A percentile compares a stretch with the other conserved stretches of the same genome.
Conservation (phyloP, 2,797 vertebrate species). For the Percopsis omiscomaycus region DNA sequence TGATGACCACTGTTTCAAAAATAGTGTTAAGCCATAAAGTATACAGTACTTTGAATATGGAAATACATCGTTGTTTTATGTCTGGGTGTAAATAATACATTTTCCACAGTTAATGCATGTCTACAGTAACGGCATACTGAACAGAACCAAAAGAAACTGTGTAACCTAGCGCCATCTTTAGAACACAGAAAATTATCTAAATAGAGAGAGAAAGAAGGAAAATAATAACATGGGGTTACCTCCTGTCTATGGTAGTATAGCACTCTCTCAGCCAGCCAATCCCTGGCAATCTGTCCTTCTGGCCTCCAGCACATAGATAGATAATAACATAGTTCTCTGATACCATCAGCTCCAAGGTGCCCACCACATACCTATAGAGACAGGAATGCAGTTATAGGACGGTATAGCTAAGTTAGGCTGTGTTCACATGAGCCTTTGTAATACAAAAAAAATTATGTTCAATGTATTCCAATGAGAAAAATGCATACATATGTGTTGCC, state of each 20-base stretch:
- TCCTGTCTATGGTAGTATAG: constrained; percentile 76
- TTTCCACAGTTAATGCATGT: too few species aligned
- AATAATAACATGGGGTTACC: constrained; percentile 52
- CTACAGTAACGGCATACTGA: neutral
- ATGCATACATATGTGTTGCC: too few species aligned
- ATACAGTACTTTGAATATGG: too few species aligned
- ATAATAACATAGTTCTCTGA: constrained; percentile 81
- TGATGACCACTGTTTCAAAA: too few species aligned
- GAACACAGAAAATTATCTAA: neutral
- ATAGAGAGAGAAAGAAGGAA: neutral
- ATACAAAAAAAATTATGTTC: too few species aligned
- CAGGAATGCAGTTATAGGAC: neutral
- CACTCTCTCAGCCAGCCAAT: constrained; percentile 83
- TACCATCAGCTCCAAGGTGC: constrained; percentile 83
- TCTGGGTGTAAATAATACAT: too few species aligned
- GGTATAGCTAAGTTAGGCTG: too few species aligned
- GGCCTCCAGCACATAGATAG: constrained; percentile 79
- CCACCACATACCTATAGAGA: constrained; percentile 77
- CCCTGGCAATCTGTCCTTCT: constrained; percentile 75
- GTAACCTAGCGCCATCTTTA: too few species aligned
- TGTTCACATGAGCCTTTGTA: too few species aligned
- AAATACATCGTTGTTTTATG: too few species aligned
- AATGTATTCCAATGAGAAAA: too few species aligned
- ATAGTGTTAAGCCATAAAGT: too few species aligned
- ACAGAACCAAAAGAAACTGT: neutral